Conservation (phyloP, 1,140 invertebrate species). For the Plectrocnemia conspersa region DNA sequence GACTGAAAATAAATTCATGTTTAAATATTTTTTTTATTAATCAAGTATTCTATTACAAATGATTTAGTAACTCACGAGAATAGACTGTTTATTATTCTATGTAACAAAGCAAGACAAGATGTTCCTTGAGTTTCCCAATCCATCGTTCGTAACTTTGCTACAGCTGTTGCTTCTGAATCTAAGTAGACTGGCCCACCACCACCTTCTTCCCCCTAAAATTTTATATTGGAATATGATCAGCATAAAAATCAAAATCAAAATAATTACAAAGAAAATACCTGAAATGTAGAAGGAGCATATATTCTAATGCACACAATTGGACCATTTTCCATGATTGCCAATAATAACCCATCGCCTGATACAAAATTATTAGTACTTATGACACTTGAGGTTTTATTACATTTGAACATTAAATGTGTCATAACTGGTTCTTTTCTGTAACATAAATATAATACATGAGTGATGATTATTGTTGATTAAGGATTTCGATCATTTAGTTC, state of each 20-base stretch:
- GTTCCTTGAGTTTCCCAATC: slow-evolving; percentile 30
- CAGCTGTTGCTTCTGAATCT: slow-evolving; percentile 20
- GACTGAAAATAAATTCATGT: slow-evolving; percentile 11
- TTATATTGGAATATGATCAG: slow-evolving; percentile 1
- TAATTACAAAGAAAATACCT: slow-evolving; percentile 15
- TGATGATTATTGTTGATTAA: too few species aligned
- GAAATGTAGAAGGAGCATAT: slow-evolving; percentile 12
- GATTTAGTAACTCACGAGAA: slow-evolving; percentile 31
- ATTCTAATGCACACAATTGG: slow-evolving; percentile 27
- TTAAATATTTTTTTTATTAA: slow-evolving; percentile 1
- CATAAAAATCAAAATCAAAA: not conserved
- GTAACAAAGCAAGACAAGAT: slow-evolving; percentile 28
- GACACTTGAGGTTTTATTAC: not conserved
- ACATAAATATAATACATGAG: slow-evolving; percentile 2
- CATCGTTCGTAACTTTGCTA: slow-evolving; percentile 23
- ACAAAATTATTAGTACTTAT: slow-evolving; percentile 16
- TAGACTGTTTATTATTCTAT: slow-evolving; percentile 28
- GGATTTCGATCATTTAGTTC: too few species aligned
- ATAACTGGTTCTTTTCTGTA: slow-evolving; percentile 30
- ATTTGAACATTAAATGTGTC: slow-evolving; percentile 27
- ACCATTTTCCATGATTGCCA: slow-evolving; percentile 28
- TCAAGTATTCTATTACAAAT: not conserved
- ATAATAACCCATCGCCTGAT: slow-evolving; percentile 23
- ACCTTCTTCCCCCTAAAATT: slow-evolving; percentile 18
- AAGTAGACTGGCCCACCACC: slow-evolving; percentile 8